Conservation (phyloP, 1,140 invertebrate genomes). For the Panulirus ornatus region DNA sequence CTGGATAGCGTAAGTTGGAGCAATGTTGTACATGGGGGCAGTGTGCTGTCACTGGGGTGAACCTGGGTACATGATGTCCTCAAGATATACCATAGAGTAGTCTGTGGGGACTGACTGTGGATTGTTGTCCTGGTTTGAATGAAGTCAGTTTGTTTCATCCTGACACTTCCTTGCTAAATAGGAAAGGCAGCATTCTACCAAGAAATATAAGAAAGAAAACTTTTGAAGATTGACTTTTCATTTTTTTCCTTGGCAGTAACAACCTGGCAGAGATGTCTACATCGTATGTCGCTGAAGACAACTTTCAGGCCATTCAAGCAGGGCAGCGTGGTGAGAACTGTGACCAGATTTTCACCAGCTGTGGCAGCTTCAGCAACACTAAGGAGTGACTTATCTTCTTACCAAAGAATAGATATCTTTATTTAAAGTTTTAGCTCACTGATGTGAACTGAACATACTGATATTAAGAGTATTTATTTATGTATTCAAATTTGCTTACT, state of each 20-base stretch:
- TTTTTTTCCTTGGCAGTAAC: neutral
- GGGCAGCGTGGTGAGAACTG: conserved; percentile 31
- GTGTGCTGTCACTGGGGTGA: too few species aligned
- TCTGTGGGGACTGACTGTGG: too few species aligned
- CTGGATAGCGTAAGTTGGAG: too few species aligned
- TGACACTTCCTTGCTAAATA: too few species aligned
- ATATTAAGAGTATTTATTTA: too few species aligned
- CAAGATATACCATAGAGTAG: too few species aligned
- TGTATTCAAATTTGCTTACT: too few species aligned
- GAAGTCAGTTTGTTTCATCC: too few species aligned
- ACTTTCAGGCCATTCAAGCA: conserved; percentile 7
- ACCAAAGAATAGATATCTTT: neutral
- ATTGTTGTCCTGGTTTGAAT: too few species aligned
- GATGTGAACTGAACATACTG: neutral
- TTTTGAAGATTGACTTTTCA: neutral
- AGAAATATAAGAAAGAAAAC: neutral
- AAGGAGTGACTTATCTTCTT: neutral
- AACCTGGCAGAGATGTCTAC: conserved; percentile 17
- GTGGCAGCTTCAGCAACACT: neutral
- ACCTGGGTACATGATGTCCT: too few species aligned
- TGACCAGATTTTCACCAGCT: neutral
- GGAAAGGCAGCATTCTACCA: too few species aligned
- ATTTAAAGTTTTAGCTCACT: neutral
- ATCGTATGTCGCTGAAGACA: neutral
- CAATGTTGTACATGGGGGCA: too few species aligned